These are phyloP conservation scores for Apis dorsata DNA, from an alignment of 1,140 invertebrate genomes.

Conservation along the genomic window DNA sequence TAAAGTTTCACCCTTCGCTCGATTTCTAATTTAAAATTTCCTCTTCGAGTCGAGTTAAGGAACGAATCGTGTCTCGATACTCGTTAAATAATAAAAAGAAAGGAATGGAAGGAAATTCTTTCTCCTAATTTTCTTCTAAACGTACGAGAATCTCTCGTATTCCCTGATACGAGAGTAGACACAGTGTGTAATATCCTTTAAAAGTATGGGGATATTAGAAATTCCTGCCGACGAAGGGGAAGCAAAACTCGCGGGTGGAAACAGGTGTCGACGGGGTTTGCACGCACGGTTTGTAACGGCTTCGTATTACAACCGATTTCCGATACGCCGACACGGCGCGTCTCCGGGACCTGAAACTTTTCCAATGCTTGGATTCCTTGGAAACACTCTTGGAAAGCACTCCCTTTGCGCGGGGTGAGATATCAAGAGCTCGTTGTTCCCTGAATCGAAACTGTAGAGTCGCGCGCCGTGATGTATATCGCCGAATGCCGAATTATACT, in stretches of 20 bases:
- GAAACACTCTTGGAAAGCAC: not conserved
- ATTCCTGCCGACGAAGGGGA: not conserved
- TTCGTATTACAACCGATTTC: slow-evolving; percentile 21
- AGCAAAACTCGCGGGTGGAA: not conserved
- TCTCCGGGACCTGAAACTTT: not conserved
- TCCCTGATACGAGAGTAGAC: too few relatives aligned
- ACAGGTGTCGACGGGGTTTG: not conserved
- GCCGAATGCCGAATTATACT: not conserved
- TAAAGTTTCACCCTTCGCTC: not conserved
- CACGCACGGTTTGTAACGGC: slow-evolving; percentile 3
- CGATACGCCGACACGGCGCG: slow-evolving; percentile 2
- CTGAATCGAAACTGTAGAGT: not conserved
- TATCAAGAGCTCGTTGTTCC: slow-evolving; percentile 14
- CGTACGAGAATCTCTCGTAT: too few relatives aligned
- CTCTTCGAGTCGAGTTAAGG: too few relatives aligned
- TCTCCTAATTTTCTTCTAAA: too few relatives aligned
- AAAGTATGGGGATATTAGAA: not conserved
- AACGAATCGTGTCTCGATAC: too few relatives aligned
- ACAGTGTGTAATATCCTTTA: not conserved
- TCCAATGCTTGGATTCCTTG: too few relatives aligned
- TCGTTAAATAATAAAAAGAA: too few relatives aligned
- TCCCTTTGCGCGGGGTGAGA: too few relatives aligned
- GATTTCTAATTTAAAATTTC: too few relatives aligned
- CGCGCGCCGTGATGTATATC: not conserved
- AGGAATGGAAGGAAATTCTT: too few relatives aligned